Conservation (phyloP, 2,797 vertebrate species). For the Sebastes nivosus region DNA sequence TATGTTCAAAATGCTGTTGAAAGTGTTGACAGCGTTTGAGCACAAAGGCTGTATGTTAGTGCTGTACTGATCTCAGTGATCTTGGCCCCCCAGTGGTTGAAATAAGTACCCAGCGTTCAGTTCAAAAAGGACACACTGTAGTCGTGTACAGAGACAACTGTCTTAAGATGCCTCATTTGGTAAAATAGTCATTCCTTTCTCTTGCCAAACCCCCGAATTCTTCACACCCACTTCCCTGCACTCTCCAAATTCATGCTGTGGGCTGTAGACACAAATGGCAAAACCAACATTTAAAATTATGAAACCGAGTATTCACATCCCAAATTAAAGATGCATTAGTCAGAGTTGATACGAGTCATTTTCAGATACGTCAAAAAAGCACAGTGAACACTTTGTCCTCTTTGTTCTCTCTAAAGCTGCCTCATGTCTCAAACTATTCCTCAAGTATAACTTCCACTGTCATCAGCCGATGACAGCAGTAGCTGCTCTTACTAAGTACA, state of each 20-base stretch:
- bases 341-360: slow-evolving; percentile 27
- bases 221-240: slow-evolving; percentile 52
- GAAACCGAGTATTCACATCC: slow-evolving; percentile 5
- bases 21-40: neutral
- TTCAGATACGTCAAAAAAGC: slow-evolving; percentile 14
- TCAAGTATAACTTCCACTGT: slow-evolving; percentile 1
- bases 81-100: slow-evolving; percentile 20
- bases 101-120: slow-evolving; percentile 2
- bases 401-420: slow-evolving; percentile 16
- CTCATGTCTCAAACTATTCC: slow-evolving; percentile 23
- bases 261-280: slow-evolving; percentile 37
- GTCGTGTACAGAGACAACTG: neutral
- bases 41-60: neutral
- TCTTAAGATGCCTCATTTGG: slow-evolving; percentile 26
- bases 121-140: slow-evolving; percentile 4
- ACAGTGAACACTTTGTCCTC: slow-evolving; percentile 18
- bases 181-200: slow-evolving; percentile 34
- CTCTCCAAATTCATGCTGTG: slow-evolving; percentile 39
- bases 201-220: slow-evolving; percentile 17
- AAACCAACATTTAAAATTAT: slow-evolving; percentile 27
- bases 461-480: neutral
- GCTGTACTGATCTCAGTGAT: neutral
- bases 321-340: slow-evolving; percentile 39
- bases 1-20: slow-evolving; percentile 20
- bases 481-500: neutral